Conservation (phyloP, 2,888 invertebrate genomes). For the Xestia c-nigrum region DNA sequence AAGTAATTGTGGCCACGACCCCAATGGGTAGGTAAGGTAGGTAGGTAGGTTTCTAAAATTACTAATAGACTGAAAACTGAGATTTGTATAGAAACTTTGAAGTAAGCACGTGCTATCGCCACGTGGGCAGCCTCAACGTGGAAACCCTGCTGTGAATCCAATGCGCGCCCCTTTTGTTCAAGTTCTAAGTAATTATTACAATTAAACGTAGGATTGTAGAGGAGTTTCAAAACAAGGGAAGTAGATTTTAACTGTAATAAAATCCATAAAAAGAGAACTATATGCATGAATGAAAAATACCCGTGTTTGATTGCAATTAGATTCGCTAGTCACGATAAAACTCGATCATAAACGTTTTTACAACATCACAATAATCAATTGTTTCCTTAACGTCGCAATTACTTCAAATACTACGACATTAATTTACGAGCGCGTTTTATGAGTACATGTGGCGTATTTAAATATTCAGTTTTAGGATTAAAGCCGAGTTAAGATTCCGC, state of each 20-base stretch:
- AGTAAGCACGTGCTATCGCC: constrained; percentile 41
- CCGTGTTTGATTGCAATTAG: constrained; percentile 38
- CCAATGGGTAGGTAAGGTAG: constrained; percentile 17
- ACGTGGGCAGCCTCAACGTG: constrained; percentile 54
- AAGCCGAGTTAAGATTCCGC: constrained; percentile 76
- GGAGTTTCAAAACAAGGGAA: not conserved
- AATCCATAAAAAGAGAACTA: constrained; percentile 5
- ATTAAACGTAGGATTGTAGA: not conserved
- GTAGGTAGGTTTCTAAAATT: constrained; percentile 31
- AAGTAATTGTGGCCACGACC: constrained; percentile 23
- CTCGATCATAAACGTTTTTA: constrained; percentile 40
- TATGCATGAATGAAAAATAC: constrained; percentile 16
- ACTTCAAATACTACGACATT: constrained; percentile 37
- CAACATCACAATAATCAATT: constrained; percentile 52
- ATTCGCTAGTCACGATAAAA: constrained; percentile 41
- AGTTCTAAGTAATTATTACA: constrained; percentile 24
- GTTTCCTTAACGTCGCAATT: constrained; percentile 41
- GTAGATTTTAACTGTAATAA: constrained; percentile 8
- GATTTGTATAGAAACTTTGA: constrained; percentile 30
- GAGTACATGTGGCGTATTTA: constrained; percentile 51
- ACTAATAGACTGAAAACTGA: constrained; percentile 4
- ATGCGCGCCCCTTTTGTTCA: constrained; percentile 31
- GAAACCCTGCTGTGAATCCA: constrained; percentile 48
- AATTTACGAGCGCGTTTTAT: constrained; percentile 37
- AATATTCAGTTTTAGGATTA: constrained; percentile 69